These are phyloP conservation scores for Rhombomys opimus DNA, from an alignment of 2,113 vertebrate species.

Conservation along the genomic window DNA sequence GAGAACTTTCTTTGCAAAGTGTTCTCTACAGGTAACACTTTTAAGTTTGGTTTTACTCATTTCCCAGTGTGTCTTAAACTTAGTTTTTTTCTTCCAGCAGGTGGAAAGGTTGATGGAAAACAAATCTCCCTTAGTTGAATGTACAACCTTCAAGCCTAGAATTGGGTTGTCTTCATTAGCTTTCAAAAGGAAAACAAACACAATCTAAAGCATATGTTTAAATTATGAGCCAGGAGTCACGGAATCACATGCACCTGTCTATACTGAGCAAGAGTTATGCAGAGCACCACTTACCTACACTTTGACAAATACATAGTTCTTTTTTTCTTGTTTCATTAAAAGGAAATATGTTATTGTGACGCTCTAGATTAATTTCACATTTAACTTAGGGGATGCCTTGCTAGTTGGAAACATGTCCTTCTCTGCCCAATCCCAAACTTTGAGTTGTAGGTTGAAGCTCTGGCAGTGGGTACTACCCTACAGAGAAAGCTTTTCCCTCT, in stretches of 20 bases:
- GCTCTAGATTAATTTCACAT: neutral
- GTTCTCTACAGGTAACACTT: neutral
- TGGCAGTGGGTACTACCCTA: neutral
- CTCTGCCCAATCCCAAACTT: neutral
- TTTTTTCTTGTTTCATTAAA: conserved; percentile 30
- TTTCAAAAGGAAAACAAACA: neutral
- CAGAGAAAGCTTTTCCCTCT: neutral
- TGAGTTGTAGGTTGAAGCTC: neutral
- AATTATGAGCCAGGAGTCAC: neutral
- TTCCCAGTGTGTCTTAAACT: neutral
- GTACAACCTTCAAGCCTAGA: neutral
- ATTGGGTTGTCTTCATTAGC: neutral
- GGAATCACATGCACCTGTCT: neutral
- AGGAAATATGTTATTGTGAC: neutral
- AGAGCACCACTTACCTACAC: conserved; percentile 1
- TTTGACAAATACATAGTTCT: neutral
- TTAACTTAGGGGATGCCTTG: neutral
- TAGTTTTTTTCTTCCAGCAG: neutral
- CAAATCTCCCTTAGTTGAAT: neutral
- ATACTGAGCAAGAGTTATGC: neutral
- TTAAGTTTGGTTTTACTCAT: neutral
- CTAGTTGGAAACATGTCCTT: conserved; percentile 7
- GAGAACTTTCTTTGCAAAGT: neutral
- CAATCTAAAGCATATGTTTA: neutral
- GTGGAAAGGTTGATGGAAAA: neutral